Evolutionary conservation across 2,888 invertebrate genomes (phyloP).

Genomic region (Spodoptera littoralis): DNA sequence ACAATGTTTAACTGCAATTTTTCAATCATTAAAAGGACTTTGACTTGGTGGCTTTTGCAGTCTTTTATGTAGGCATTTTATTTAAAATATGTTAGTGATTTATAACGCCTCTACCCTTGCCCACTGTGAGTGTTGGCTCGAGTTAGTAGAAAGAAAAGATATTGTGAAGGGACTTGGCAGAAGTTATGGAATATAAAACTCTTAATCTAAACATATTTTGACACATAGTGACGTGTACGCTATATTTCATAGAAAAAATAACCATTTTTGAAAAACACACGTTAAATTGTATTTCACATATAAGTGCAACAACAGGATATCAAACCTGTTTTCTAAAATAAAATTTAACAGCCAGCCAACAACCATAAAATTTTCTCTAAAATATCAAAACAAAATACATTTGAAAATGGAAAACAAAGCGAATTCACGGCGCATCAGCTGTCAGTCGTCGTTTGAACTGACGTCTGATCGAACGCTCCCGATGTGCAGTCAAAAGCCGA

Average conservation of each 20-base stretch:
- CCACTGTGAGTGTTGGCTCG: no score
- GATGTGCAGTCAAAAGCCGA: slow-evolving; percentile 18
- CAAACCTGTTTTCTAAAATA: not conserved
- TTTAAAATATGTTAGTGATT: not conserved
- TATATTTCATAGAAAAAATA: no score
- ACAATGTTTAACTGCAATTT: slow-evolving; percentile 31
- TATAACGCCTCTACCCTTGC: no score
- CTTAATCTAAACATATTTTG: no score
- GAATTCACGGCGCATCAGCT: slow-evolving; percentile 38
- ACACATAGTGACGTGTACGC: no score
- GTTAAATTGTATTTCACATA: no score
- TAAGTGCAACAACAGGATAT: no score
- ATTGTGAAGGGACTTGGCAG: no score
- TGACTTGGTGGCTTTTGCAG: slow-evolving; percentile 11
- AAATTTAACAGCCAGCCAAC: not conserved
- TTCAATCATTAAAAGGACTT: slow-evolving; percentile 31
- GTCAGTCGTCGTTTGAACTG: slow-evolving; percentile 41
- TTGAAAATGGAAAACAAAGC: slow-evolving; percentile 42
- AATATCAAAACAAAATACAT: slow-evolving; percentile 24
- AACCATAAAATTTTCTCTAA: slow-evolving; percentile 2
- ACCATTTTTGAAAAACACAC: no score
- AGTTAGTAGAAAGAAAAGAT: no score
- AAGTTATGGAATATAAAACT: no score
- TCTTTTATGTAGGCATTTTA: not conserved
- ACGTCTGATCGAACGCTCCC: slow-evolving; percentile 37